phyloP scores from a whole-genome alignment of 1,140 invertebrate species.

The Apocrypta bakeri region DNA sequence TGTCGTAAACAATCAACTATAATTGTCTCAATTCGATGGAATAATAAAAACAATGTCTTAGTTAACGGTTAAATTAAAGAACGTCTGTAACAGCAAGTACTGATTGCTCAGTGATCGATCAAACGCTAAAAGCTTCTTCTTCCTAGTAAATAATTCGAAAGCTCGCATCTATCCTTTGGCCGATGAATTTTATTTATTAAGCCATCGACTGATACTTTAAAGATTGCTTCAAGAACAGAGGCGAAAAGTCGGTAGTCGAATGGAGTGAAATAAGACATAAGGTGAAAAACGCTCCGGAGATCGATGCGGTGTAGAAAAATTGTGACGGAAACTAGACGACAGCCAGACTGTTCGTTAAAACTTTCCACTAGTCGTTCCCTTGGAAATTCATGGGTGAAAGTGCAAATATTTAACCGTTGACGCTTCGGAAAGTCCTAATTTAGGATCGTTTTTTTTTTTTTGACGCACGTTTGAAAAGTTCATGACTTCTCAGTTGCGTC shows the following conservation, averaged over 20 bases:
- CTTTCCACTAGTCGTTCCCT: conserved; percentile 44
- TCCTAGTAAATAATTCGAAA: background rate
- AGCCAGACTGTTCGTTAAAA: conserved; percentile 44
- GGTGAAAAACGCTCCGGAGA: background rate
- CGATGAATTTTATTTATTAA: conserved; percentile 22
- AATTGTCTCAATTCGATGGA: too few relatives aligned
- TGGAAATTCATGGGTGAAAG: conserved; percentile 39
- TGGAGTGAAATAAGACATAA: conserved; percentile 32
- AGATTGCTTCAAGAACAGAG: background rate
- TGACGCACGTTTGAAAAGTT: too few relatives aligned
- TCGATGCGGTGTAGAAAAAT: conserved; percentile 2
- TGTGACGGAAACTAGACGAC: background rate
- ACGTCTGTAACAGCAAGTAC: background rate
- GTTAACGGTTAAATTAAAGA: too few relatives aligned
- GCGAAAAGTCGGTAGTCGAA: background rate
- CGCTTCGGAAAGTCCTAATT: conserved; percentile 39
- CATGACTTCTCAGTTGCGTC: too few relatives aligned
- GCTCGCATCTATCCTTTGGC: background rate
- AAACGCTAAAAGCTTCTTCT: background rate
- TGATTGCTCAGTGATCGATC: background rate
- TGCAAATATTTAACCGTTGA: conserved; percentile 55
- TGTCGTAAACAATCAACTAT: too few relatives aligned
- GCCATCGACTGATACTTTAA: background rate
- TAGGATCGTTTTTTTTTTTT: background rate
- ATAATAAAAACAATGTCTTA: too few relatives aligned